Evolutionary conservation across 2,888 invertebrate genomes (phyloP), one percentile per base, ranked within the genome.

Genomic region (Dryobotodes eremita): DNA sequence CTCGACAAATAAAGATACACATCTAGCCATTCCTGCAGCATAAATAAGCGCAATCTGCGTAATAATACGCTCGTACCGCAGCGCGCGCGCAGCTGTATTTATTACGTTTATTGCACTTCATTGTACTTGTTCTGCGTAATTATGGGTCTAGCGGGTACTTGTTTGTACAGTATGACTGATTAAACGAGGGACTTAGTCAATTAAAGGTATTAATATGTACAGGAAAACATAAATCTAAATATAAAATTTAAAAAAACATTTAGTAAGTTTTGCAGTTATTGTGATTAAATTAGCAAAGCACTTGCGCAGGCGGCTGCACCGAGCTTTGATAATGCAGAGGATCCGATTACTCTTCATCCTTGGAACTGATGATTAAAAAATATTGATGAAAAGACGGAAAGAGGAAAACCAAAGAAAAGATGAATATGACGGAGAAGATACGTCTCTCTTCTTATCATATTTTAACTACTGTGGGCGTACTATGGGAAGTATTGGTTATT

Each of bases 41-140:
- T 71, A 82, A 88, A 88, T 79, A 79, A 86, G 75, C 53, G 75
- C 69, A 78, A 88, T 79, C 82, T 79, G 71, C 75, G 75, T 87
- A 87, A 86, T 84, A 82, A 87, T 78, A 85, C 69, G 53, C 65
- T 71, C 42, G 76, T 46, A 73, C 55, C 55, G 15, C 50, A 65
- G 80, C 88, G 86, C 57, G 65, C 65, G 76, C 87, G 87, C 87
- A 88, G 82, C 77, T 86, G 82, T 73, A 70, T 75, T 79, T 86
- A 75, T 82, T 75, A 74, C 79, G 70, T 76, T 86, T 79, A 88
- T 87, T 88, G 79, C 76, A 69, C 69, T 74, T 88, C 77, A 87
- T 88, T 79, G 75, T 65, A 79, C 77, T 66, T 64, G 46, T 75
- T 50, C 76, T 65, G 76, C 46, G 66, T 86, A 77, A 83, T 87